Evolutionary conservation across 1,140 invertebrate species (phyloP).

Genomic region (Drosophila novamexicana): DNA sequence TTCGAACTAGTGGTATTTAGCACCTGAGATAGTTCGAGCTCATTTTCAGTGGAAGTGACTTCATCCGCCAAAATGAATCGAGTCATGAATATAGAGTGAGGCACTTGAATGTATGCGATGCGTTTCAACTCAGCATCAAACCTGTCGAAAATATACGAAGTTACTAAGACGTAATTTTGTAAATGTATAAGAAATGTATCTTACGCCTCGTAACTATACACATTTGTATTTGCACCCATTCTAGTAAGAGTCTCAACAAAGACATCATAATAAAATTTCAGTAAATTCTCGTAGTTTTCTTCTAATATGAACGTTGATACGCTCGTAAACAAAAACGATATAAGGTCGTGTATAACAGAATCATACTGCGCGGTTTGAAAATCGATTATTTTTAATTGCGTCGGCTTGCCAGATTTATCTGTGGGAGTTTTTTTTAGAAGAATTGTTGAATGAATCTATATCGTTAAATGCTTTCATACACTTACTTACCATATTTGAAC

Average conservation of each 20-base stretch:
- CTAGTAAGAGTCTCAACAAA: conserved; percentile 80
- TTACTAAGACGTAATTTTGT: not conserved
- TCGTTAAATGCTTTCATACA: not conserved
- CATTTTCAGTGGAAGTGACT: conserved; percentile 25
- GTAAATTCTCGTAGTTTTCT: conserved; percentile 84
- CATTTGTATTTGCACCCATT: conserved; percentile 46
- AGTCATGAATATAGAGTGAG: conserved; percentile 74
- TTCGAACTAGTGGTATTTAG: conserved; percentile 48
- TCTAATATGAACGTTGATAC: conserved; percentile 83
- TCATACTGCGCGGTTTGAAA: conserved; percentile 86
- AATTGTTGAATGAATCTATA: not conserved
- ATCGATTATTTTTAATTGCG: conserved; percentile 87
- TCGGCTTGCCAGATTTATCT: conserved; percentile 68
- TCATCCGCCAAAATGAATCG: conserved; percentile 68
- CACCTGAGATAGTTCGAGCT: conserved; percentile 41
- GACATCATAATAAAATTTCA: conserved; percentile 85
- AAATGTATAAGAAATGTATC: not conserved
- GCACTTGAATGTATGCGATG: conserved; percentile 65
- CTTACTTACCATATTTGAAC: conserved; percentile 75
- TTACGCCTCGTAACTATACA: conserved; percentile 59
- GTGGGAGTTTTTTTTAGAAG: not conserved
- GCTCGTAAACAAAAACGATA: conserved; percentile 87
- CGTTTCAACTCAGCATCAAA: conserved; percentile 65
- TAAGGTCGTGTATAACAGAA: conserved; percentile 86
- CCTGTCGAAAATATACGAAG: conserved; percentile 32